These are phyloP conservation scores for Poecile montanus DNA, from an alignment of 2,797 vertebrate genomes.

Conservation along the genomic window DNA sequence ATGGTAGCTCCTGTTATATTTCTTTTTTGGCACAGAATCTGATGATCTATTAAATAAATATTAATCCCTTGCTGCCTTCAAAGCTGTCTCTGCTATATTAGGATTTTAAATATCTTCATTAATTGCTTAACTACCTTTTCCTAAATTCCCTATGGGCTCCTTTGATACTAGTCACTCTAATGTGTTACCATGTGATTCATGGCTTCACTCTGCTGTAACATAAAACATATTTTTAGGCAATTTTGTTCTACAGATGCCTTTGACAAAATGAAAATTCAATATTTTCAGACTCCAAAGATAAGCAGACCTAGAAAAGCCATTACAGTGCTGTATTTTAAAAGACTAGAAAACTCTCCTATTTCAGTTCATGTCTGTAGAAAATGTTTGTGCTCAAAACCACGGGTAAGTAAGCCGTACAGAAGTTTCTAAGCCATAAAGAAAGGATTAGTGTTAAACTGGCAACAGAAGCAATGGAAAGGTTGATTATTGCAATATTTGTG, in stretches of 20 bases:
- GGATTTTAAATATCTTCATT: slow-evolving; percentile 80
- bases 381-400: neutral
- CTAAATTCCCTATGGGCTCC: slow-evolving; percentile 68
- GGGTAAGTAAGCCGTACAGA: neutral
- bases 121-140: slow-evolving; percentile 78
- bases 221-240: slow-evolving; percentile 52
- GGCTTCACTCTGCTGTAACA: slow-evolving; percentile 64
- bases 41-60: slow-evolving; percentile 77
- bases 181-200: slow-evolving; percentile 74
- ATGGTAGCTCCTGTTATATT: slow-evolving; percentile 56
- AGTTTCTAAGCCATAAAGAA: neutral
- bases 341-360: neutral
- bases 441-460: neutral
- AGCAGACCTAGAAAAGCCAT: neutral
- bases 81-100: slow-evolving; percentile 71
- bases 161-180: slow-evolving; percentile 68
- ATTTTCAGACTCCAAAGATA: neutral
- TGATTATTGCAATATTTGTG: neutral
- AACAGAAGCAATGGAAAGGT: neutral
- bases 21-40: slow-evolving; percentile 67
- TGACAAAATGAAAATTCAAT: slow-evolving; percentile 22
- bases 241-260: slow-evolving; percentile 56
- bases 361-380: neutral
- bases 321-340: neutral
- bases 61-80: slow-evolving; percentile 74